These are phyloP conservation scores for Dastarcus helophoroides DNA, from an alignment of 2,888 invertebrate genomes.

Conservation along the genomic window DNA sequence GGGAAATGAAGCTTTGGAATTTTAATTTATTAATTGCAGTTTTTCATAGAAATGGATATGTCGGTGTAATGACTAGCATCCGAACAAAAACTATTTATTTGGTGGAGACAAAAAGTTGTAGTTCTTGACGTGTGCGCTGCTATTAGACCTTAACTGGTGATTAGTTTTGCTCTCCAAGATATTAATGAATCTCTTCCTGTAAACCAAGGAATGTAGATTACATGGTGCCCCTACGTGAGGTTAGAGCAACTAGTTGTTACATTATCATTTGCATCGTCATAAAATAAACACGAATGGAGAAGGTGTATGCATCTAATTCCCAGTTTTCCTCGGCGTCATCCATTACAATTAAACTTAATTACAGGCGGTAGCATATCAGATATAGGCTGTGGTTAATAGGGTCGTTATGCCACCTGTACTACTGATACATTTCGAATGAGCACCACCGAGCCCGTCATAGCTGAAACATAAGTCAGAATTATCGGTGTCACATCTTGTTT, in stretches of 20 bases:
- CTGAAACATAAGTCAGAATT: constrained; percentile 1
- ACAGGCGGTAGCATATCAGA: constrained; percentile 18
- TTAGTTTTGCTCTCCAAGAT: not conserved
- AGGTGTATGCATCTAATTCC: constrained; percentile 1
- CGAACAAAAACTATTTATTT: not conserved
- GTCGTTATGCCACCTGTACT: constrained; percentile 21
- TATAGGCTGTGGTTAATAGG: constrained; percentile 19
- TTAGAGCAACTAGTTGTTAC: constrained; percentile 1
- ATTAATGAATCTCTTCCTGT: not conserved
- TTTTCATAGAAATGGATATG: no score
- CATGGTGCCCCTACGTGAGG: not conserved
- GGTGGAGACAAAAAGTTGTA: not conserved
- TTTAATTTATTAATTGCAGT: no score
- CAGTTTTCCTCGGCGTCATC: constrained; percentile 13
- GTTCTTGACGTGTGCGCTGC: not conserved
- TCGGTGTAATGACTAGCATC: not conserved
- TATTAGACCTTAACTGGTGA: constrained; percentile 1
- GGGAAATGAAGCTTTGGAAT: no score
- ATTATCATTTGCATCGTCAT: constrained; percentile 1
- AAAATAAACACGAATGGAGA: constrained; percentile 1
- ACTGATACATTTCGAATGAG: constrained; percentile 17
- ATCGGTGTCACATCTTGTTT: constrained; percentile 1
- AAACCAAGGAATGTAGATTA: not conserved
- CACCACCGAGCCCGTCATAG: not conserved
- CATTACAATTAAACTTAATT: constrained; percentile 23